These are phyloP conservation scores for Dasypus novemcinctus DNA, from an alignment of 2,113 vertebrate genomes.

Conservation along the genomic window DNA sequence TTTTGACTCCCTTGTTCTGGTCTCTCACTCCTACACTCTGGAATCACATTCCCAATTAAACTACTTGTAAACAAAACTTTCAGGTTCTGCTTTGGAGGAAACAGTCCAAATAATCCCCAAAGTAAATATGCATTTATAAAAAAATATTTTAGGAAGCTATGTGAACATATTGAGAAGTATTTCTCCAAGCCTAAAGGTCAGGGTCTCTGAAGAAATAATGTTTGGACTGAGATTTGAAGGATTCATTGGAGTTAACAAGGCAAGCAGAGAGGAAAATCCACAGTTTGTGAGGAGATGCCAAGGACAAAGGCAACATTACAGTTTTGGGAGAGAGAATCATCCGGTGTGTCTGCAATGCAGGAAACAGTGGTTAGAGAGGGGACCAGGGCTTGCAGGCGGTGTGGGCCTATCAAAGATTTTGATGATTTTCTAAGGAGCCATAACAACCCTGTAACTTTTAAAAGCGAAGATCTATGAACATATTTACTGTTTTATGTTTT, in stretches of 20 bases:
- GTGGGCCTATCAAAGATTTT: not conserved
- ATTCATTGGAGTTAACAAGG: not conserved
- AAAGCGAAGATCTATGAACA: conserved; percentile 15
- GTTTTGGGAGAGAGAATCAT: not conserved
- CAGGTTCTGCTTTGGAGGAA: not conserved
- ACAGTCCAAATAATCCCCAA: not conserved
- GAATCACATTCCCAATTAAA: not conserved
- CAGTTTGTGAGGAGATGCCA: not conserved
- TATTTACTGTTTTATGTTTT: not conserved
- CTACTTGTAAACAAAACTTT: not conserved
- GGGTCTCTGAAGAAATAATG: not conserved
- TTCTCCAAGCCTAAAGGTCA: not conserved
- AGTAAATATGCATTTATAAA: not conserved
- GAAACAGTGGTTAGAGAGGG: not conserved
- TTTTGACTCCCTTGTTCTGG: not conserved
- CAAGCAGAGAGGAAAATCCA: not conserved
- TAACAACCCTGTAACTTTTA: not conserved
- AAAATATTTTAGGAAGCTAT: not conserved
- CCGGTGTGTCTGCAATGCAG: not conserved
- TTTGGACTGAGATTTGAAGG: not conserved
- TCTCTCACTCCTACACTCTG: not conserved
- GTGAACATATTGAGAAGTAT: not conserved
- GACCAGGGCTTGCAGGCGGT: not conserved
- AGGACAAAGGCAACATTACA: not conserved
- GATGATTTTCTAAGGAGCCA: not conserved